Evolutionary conservation across 2,888 invertebrate species (phyloP).

Genomic region (Timema podura): DNA sequence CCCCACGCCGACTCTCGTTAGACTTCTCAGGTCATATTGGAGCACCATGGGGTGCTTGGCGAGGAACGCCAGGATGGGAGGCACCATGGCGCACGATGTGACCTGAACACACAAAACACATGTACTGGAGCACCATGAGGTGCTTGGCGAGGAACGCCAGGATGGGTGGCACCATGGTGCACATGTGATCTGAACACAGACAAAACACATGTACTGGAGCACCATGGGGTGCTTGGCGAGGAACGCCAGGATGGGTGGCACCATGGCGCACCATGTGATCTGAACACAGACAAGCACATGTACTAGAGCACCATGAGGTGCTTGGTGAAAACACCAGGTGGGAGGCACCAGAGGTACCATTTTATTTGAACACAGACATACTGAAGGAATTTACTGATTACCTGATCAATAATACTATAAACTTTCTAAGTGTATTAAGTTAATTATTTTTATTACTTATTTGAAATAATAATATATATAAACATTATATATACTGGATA

Average conservation of each 20-base stretch:
- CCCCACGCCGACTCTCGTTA: conserved; percentile 70
- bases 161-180: conserved; percentile 85
- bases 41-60: conserved; percentile 75
- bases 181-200: too few species aligned
- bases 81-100: conserved; percentile 66
- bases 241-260: conserved; percentile 81
- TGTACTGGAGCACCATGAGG: conserved; percentile 69
- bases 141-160: conserved; percentile 79
- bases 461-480: too few species aligned
- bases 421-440: too few species aligned
- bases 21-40: conserved; percentile 68
- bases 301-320: conserved; percentile 72
- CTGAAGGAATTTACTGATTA: too few species aligned
- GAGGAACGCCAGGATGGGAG: conserved; percentile 78
- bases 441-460: too few species aligned
- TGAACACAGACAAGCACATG: conserved; percentile 44
- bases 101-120: conserved; percentile 52
- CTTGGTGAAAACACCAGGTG: conserved; percentile 78
- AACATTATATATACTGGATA: too few species aligned
- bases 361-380: too few species aligned
- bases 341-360: conserved; percentile 92
- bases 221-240: conserved; percentile 77
- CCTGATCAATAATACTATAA: too few species aligned
- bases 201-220: too few species aligned
- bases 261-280: conserved; percentile 64